Conservation (phyloP, 2,797 vertebrate species). For the Hemitrygon akajei region DNA sequence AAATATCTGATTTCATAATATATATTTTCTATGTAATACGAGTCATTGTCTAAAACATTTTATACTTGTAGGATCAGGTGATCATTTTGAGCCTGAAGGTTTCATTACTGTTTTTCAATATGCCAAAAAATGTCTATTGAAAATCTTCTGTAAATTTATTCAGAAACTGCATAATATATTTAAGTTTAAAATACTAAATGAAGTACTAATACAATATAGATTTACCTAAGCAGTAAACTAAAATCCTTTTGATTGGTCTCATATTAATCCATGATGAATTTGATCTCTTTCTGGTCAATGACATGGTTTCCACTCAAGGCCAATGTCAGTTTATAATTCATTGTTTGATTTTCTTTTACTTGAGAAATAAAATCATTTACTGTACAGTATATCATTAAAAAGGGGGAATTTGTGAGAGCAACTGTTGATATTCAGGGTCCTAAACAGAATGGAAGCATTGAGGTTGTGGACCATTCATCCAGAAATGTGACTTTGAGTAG, state of each 20-base stretch:
- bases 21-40: background rate
- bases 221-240: background rate
- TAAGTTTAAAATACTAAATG: background rate
- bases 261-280: background rate
- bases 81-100: background rate
- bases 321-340: background rate
- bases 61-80: background rate
- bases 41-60: background rate
- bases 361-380: background rate
- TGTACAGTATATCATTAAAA: background rate
- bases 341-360: background rate
- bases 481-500: too few relatives aligned
- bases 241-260: background rate
- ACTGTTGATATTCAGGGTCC: background rate
- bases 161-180: too few relatives aligned
- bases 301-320: background rate
- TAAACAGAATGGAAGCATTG: too few relatives aligned
- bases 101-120: background rate
- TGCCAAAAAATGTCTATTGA: background rate
- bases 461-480: too few relatives aligned
- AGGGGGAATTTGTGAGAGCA: background rate
- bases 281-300: background rate
- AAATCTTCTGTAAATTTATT: background rate
- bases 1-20: background rate
- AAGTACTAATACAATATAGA: background rate